Evolutionary conservation across 2,888 invertebrate species (phyloP), one percentile per base, ranked within the genome.

Genomic region (Reticulitermes lucifugus): DNA sequence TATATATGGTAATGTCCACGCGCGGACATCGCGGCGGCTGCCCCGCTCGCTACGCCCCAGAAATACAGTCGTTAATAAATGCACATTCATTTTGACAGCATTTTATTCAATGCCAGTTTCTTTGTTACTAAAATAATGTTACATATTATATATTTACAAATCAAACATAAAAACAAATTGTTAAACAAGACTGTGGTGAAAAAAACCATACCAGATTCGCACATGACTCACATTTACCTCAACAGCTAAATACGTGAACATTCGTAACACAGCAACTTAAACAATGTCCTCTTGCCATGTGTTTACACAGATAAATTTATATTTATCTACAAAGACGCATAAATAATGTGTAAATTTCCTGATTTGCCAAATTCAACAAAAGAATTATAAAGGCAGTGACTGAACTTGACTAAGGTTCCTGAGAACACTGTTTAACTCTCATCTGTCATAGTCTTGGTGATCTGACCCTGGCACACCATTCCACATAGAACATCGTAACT

Each of bases 61-160:
- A 35, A 3, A 35, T 35, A 35, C 35, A 35, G 4, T 35, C 35
- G 35, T 35, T 0, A 55, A 51, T 43, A 71, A 82, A 82, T 43
- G n/a, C 9, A 59, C 35, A 25, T 25, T 22, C 35, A 43, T 60
- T 84, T 84, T 77, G n/a, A 59, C 25, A 25, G 84, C 84, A 84
- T 84, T 84, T n/a, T 51, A 84, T 73, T 84, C 41, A 46, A 84
- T 84, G 84, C 84, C 43, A 41, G 43, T 75, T 55, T 25, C 25
- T 77, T 84, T 60, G 77, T 73, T 79, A 84, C 77, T 77, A 84
- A 84, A 84, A 84, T 84, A 84, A 59, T 77, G 25, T 84, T 84
- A 79, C 84, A 77, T 77, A 84, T 59, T 73, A 75, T 83, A 43
- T 84, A 84, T 77, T 41, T 77, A 77, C 84, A 77, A 55, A 41